Evolutionary conservation across 64 coral and sea anemone species (phyloP), one percentile per base, ranked within the genome.

Genomic region (Montipora sp.): DNA sequence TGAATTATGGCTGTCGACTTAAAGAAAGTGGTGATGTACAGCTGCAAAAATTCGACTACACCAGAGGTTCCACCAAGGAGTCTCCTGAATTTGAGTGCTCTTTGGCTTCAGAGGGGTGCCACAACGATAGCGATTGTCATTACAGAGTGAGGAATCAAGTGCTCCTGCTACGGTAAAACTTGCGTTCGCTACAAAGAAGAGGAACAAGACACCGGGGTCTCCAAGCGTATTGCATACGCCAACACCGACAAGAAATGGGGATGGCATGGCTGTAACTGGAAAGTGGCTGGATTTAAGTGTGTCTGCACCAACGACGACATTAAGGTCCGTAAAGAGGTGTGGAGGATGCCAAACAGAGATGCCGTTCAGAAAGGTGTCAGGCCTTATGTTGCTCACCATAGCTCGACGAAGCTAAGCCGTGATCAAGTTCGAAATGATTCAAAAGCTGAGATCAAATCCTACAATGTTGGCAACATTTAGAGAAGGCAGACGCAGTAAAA

Each of bases 1-100:
- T 84, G 49, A 84, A 92, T 48, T 84, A 76, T 74, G 90, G 79
- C 51, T 92, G 90, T 16, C 21, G 10, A 11, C 47, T 75, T 50
- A 69, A 8, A 43, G 9, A 48, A 18, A 14, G 61, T 13, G 80
- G 90, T 43, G 51, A 5, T 1, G 6, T 75, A 45, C 12, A 48
- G 3, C 8, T 92, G 19, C 90, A 92, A 50, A 84, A 83, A 48
- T 92, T 92, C 67, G 90, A 92, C n/a, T 83, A 92, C 75, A 63
- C 90, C 44, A 48, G 59, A 75, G 45, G 19, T 3, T 48, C 90
- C 0, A 76, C 49, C 5, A 8, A 36, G 10, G 2, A 15, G 0
- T 45, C 70, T 15, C 90, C 90, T n/a, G 90, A 77, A 47, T 92
- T 83, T 47, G 47, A 61, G 18, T 92, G 90, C 12, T 27, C 90